These are phyloP conservation scores for Drosophila tanythrix DNA, from an alignment of 2,888 invertebrate species.

Conservation along the genomic window DNA sequence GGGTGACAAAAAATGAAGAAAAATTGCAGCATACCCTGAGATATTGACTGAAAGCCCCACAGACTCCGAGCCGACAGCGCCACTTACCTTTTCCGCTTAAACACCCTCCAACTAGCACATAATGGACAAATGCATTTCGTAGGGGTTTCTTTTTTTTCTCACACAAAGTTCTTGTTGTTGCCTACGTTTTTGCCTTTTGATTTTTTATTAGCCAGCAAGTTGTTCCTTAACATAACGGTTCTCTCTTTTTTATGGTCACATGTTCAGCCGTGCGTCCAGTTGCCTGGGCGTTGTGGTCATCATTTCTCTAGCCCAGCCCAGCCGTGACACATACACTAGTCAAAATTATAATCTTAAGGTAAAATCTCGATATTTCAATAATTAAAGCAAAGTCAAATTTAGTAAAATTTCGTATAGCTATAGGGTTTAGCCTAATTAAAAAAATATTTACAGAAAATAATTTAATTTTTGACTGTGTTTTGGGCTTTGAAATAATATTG, in stretches of 20 bases:
- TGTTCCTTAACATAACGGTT: slow-evolving; percentile 69
- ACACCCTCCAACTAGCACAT: slow-evolving; percentile 66
- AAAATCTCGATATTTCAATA: background rate
- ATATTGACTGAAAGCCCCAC: slow-evolving; percentile 75
- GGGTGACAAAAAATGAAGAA: slow-evolving; percentile 70
- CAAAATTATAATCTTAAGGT: background rate
- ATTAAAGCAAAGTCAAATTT: background rate
- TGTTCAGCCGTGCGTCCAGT: slow-evolving; percentile 69
- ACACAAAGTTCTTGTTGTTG: slow-evolving; percentile 14
- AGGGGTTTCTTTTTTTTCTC: slow-evolving; percentile 63
- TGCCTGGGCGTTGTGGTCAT: slow-evolving; percentile 62
- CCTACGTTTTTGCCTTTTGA: slow-evolving; percentile 44
- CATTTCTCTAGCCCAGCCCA: slow-evolving; percentile 62
- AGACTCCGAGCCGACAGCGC: slow-evolving; percentile 17
- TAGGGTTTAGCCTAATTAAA: no score
- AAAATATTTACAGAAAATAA: background rate
- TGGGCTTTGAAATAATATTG: background rate
- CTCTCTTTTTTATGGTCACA: slow-evolving; percentile 56
- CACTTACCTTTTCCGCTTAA: slow-evolving; percentile 79
- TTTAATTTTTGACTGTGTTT: background rate
- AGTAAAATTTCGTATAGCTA: background rate
- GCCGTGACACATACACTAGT: slow-evolving; percentile 7
- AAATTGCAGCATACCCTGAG: slow-evolving; percentile 71
- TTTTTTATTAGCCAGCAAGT: slow-evolving; percentile 72
- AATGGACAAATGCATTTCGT: slow-evolving; percentile 68